Conservation (phyloP, 1,140 invertebrate species). For the Cotesia typhae region DNA sequence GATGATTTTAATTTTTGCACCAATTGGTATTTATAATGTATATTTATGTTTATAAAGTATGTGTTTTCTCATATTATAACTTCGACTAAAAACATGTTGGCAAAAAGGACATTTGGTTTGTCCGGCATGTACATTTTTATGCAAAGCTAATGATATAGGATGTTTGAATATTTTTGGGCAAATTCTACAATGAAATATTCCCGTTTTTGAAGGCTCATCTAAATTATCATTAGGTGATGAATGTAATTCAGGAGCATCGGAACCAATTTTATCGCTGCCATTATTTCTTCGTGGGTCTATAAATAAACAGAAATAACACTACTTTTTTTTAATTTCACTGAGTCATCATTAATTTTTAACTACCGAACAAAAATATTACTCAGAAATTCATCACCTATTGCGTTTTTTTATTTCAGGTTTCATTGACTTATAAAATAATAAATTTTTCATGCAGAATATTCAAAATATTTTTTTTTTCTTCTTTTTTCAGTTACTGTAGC, state of each 20-base stretch:
- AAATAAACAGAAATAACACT: slow-evolving; percentile 17
- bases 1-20: too few species aligned
- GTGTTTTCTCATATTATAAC: slow-evolving; percentile 20
- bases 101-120: slow-evolving; percentile 20
- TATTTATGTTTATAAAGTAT: neutral
- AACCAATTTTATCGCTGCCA: slow-evolving; percentile 33
- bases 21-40: slow-evolving; percentile 4
- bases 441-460: too few species aligned
- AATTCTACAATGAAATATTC: neutral
- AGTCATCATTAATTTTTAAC: slow-evolving; percentile 23
- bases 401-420: too few species aligned
- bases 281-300: slow-evolving; percentile 7
- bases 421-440: too few species aligned
- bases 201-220: neutral
- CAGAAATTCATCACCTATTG: too few species aligned
- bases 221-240: slow-evolving; percentile 4
- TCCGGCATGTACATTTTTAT: slow-evolving; percentile 4
- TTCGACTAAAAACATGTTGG: slow-evolving; percentile 4
- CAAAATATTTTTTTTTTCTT: too few species aligned
- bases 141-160: slow-evolving; percentile 1
- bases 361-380: too few species aligned
- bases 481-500: too few species aligned
- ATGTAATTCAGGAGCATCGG: slow-evolving; percentile 46
- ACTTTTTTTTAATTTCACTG: slow-evolving; percentile 1
- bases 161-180: slow-evolving; percentile 6